Conservation (phyloP, 1,140 invertebrate species). For the Melipona quadrifasciata region DNA sequence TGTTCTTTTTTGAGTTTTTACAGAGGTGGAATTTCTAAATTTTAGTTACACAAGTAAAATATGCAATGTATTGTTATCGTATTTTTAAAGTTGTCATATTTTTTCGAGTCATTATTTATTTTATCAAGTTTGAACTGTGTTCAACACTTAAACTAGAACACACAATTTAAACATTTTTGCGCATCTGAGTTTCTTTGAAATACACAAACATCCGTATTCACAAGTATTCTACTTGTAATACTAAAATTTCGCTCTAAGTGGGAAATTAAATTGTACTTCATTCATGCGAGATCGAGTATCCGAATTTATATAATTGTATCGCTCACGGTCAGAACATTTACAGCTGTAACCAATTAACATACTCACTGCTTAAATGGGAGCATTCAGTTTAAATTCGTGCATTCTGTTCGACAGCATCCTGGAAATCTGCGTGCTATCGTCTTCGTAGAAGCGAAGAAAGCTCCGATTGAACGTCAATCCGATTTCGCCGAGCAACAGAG, state of each 20-base stretch:
- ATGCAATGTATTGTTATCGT: too few relatives aligned
- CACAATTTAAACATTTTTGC: too few relatives aligned
- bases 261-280: neutral
- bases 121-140: too few relatives aligned
- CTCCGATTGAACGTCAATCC: neutral
- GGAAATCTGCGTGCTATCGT: slow-evolving; percentile 29
- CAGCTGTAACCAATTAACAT: slow-evolving; percentile 36
- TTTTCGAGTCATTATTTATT: too few relatives aligned
- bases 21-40: neutral
- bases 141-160: neutral
- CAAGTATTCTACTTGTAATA: too few relatives aligned
- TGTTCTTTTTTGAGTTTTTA: neutral
- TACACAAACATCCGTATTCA: neutral
- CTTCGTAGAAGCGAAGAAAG: slow-evolving; percentile 10
- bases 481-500: neutral
- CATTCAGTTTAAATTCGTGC: slow-evolving; percentile 25
- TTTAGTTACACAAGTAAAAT: too few relatives aligned
- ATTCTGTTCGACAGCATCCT: slow-evolving; percentile 9
- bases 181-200: neutral
- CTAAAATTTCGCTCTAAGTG: neutral
- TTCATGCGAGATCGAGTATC: neutral
- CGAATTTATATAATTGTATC: neutral
- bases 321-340: neutral
- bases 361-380: slow-evolving; percentile 22
- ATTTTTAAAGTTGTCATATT: neutral